Percentiles rank a stretch among this genome's conserved stretches.
These are phyloP conservation scores for Spinus pinus DNA, from an alignment of 2,797 vertebrate genomes.

Conservation along the genomic window DNA sequence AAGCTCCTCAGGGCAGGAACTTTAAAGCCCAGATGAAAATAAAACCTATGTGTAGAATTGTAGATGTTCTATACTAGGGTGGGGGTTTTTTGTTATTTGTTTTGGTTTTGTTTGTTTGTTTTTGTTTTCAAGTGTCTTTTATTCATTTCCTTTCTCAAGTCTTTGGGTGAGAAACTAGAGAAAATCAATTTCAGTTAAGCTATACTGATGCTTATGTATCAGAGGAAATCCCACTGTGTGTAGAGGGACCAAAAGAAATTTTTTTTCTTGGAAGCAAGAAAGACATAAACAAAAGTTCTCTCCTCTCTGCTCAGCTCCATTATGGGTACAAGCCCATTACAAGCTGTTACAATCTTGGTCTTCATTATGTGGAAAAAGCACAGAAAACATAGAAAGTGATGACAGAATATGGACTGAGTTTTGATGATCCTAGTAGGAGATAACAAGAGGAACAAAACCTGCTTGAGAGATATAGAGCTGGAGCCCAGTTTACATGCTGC, in stretches of 20 bases:
- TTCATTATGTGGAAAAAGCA: not conserved
- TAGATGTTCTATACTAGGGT: not conserved
- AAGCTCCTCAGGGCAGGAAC: not conserved
- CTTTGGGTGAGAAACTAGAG: not conserved
- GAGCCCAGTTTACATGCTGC: not conserved
- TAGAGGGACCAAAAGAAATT: not conserved
- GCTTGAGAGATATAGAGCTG: not conserved
- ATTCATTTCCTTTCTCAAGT: not conserved
- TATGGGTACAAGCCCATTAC: not conserved
- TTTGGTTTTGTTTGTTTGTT: not conserved
- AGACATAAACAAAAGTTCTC: not conserved
- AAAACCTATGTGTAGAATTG: not conserved
- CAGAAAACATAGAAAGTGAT: not conserved
- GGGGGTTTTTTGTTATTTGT: rapidly evolving
- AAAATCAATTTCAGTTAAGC: not conserved
- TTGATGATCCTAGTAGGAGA: not conserved
- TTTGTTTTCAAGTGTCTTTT: rapidly evolving
- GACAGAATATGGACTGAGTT: not conserved
- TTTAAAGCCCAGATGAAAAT: not conserved
- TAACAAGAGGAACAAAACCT: not conserved
- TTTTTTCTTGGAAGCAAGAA: not conserved
- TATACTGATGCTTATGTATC: not conserved
- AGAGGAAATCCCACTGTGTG: not conserved
- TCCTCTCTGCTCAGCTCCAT: not conserved
- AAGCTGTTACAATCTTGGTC: not conserved